Base-by-base conservation (phyloP, 2,888 invertebrate species). In the Dasypogon diadema region DNA sequence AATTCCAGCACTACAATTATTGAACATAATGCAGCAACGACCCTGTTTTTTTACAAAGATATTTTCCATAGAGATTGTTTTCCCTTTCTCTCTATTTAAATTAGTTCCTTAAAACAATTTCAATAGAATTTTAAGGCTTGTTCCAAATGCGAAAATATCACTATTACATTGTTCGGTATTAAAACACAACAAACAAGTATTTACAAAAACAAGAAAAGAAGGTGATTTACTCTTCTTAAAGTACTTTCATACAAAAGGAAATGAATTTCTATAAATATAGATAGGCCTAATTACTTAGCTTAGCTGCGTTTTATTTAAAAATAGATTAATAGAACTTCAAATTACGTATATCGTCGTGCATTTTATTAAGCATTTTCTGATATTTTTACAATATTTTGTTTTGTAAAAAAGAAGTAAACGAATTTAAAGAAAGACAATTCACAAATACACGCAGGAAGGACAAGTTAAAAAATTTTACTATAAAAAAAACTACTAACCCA, bases 311-410 rank as follows among this genome's bases (percentile, higher is more conserved):
- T 75, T 55, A 75, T 73, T 63, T 77, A 75, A 75, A 72, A 72
- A 77, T 77, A 77, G 76, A 76, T 77, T 68, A 78, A 79, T 77
- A 79, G 78, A 79, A 77, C 79, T 77, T 77, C 78, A 77, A 78
- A 79, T 80, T 80, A 80, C 80, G 80, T 80, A 80, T 80, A 80
- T 80, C 80, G 80, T 80, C 74, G 70, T 70, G 70, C 70, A 70
- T 70, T 68, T n/a, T 70, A 65, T 70, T 70, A 70, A 70, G 70
- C 70, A 48, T 70, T 70, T 54, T 63, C 60, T 63, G 55, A 70
- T 54, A 70, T 70, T 54, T 70, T 34, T 54, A 21, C 37, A 26
- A 22, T 26, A 48, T 56, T 18, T 42, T 65, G n/a, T 16, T 18
- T 37, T 46, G 46, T 30, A 30, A 30, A 6, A 30, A 30, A 30